phyloP scores from a whole-genome alignment of 2,888 invertebrate species.

The Heliconius sara region DNA sequence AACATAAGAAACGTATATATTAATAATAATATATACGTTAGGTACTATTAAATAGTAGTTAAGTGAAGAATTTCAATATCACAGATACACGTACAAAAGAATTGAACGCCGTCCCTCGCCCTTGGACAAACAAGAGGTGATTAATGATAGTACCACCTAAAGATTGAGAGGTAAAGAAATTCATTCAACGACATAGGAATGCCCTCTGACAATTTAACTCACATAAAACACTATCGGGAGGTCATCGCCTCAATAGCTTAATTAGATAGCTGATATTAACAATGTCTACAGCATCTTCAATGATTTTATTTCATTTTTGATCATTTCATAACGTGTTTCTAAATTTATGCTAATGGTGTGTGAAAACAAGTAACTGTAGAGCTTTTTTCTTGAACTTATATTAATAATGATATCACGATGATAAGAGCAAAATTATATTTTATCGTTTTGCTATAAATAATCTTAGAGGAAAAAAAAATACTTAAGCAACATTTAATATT shows the following conservation, averaged over 20 bases:
- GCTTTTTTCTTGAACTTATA: constrained; percentile 13
- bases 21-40: constrained; percentile 15
- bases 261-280: constrained; percentile 64
- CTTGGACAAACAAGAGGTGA: constrained; percentile 73
- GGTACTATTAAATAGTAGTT: constrained; percentile 22
- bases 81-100: constrained; percentile 26
- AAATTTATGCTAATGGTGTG: not conserved
- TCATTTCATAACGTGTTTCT: not conserved
- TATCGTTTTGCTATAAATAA: not conserved
- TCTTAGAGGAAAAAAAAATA: not conserved
- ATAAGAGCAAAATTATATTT: not conserved
- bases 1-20: constrained; percentile 1
- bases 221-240: constrained; percentile 61
- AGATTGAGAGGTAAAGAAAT: constrained; percentile 68
- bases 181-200: constrained; percentile 55
- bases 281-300: constrained; percentile 8
- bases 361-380: not conserved
- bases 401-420: not conserved
- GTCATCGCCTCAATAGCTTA: constrained; percentile 71
- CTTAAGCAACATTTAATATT: not conserved
- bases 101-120: constrained; percentile 57
- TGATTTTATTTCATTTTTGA: not conserved
- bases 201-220: constrained; percentile 58
- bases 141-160: constrained; percentile 67
- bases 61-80: constrained; percentile 31